These are phyloP conservation scores for Pelochelys cantorii DNA, from an alignment of 2,797 vertebrate genomes.

Conservation along the genomic window DNA sequence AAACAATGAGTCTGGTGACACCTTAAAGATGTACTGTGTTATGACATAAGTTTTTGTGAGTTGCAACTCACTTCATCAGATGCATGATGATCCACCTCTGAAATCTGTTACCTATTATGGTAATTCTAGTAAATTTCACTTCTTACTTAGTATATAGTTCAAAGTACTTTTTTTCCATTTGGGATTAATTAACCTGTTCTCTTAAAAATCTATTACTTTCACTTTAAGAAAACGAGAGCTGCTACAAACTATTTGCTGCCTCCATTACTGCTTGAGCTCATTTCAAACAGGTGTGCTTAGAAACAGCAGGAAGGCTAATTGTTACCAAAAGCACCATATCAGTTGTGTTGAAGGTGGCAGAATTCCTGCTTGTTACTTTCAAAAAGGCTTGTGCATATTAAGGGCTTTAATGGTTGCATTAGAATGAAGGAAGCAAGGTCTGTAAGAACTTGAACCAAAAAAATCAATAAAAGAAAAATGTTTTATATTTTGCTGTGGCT, in stretches of 20 bases:
- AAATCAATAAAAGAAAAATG: not conserved
- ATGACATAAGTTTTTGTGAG: no score
- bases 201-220: not conserved
- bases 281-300: not conserved
- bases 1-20: no score
- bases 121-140: not conserved
- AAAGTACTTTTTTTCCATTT: not conserved
- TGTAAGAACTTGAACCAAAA: not conserved
- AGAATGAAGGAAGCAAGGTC: not conserved
- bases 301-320: not conserved
- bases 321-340: not conserved
- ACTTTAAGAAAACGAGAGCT: not conserved
- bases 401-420: not conserved
- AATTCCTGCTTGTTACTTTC: not conserved
- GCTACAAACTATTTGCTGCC: not conserved
- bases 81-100: no score
- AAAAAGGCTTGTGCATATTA: not conserved
- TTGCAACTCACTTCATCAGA: no score
- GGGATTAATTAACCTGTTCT: rapidly evolving
- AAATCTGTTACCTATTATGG: not conserved
- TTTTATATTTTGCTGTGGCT: not conserved
- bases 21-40: no score
- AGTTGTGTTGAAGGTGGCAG: not conserved
- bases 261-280: not conserved
- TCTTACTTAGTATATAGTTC: not conserved